These are phyloP conservation scores for Perognathus longimembris DNA, from an alignment of 2,113 vertebrate genomes.

Conservation along the genomic window DNA sequence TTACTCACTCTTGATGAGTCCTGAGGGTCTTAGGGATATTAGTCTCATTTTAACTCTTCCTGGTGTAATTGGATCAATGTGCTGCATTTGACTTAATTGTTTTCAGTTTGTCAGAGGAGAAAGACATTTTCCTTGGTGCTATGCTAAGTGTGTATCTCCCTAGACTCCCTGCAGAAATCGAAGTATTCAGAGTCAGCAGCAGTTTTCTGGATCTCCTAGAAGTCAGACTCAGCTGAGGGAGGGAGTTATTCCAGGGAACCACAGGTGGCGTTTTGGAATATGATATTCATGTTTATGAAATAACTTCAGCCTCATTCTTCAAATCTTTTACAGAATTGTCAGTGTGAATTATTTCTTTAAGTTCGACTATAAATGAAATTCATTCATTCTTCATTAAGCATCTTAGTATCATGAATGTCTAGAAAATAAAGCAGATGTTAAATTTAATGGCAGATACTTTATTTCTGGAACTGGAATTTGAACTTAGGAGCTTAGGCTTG, in stretches of 20 bases:
- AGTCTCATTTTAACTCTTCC: slow-evolving; percentile 62
- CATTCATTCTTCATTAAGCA: background rate
- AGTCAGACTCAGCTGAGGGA: background rate
- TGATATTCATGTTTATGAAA: background rate
- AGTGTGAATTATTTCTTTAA: background rate
- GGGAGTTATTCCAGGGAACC: background rate
- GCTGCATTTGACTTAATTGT: slow-evolving; percentile 63
- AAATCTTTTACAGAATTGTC: slow-evolving; percentile 6
- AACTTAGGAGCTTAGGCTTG: too few relatives aligned
- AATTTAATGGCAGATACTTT: slow-evolving; percentile 6
- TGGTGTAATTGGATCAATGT: slow-evolving; percentile 51
- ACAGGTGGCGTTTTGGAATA: background rate
- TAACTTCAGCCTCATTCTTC: background rate
- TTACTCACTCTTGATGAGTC: slow-evolving; percentile 48
- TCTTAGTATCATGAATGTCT: background rate
- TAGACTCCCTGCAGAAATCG: slow-evolving; percentile 14
- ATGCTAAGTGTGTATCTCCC: background rate
- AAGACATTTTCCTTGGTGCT: slow-evolving; percentile 48
- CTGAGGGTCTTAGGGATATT: slow-evolving; percentile 58
- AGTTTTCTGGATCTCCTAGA: background rate
- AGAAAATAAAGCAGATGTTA: slow-evolving; percentile 17
- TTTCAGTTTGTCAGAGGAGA: slow-evolving; percentile 66
- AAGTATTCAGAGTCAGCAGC: slow-evolving; percentile 26
- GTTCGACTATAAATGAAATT: slow-evolving; percentile 21
- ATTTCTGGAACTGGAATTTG: too few relatives aligned